Conservation (phyloP, 2,888 invertebrate genomes). For the Eubasilissa splendida region DNA sequence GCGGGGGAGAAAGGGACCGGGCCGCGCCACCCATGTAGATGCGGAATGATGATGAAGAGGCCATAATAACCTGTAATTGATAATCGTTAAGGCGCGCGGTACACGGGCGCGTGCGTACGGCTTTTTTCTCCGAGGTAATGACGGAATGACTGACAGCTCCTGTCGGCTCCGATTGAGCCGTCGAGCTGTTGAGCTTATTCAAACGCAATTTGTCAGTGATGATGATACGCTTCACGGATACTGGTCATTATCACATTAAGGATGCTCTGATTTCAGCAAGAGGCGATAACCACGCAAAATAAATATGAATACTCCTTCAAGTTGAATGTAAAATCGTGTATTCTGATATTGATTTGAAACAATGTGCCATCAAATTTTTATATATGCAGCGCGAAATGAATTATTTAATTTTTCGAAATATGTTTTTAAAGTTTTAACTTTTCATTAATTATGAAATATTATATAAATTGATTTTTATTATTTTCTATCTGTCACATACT, state of each 20-base stretch:
- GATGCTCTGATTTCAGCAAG: neutral
- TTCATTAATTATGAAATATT: too few species aligned
- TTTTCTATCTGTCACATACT: too few species aligned
- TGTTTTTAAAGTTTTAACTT: too few species aligned
- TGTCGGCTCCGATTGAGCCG: slow-evolving; percentile 24
- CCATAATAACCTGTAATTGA: slow-evolving; percentile 34
- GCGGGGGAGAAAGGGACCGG: slow-evolving; percentile 27
- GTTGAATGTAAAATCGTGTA: too few species aligned
- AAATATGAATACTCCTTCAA: too few species aligned
- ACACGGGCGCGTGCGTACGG: neutral
- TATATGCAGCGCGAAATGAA: too few species aligned
- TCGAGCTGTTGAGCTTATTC: neutral
- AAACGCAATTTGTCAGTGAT: slow-evolving; percentile 8
- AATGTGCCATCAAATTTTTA: too few species aligned
- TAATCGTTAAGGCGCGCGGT: slow-evolving; percentile 28
- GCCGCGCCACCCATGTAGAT: slow-evolving; percentile 22
- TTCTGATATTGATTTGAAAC: too few species aligned
- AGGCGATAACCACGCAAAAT: neutral
- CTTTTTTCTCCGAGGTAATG: slow-evolving; percentile 21
- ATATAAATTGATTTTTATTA: too few species aligned
- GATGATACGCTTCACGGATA: neutral
- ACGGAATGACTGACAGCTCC: slow-evolving; percentile 28
- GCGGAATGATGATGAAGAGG: slow-evolving; percentile 28
- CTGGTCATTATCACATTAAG: neutral
- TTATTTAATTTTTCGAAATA: too few species aligned